These are phyloP conservation scores for Cylas formicarius DNA, from an alignment of 1,140 invertebrate species.

Conservation along the genomic window DNA sequence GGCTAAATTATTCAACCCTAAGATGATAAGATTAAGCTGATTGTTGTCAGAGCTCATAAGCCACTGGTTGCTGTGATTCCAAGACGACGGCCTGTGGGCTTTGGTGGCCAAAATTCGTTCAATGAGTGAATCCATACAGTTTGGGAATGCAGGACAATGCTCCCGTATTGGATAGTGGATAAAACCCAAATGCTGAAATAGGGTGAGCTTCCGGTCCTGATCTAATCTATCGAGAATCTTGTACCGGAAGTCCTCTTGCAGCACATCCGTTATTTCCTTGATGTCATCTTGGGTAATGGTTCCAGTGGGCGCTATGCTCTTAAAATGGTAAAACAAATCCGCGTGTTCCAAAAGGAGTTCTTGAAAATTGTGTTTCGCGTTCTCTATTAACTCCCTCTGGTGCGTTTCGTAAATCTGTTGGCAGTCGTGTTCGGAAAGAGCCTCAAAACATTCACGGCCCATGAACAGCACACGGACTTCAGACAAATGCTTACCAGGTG, in stretches of 20 bases:
- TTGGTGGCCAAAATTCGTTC: conserved; percentile 67
- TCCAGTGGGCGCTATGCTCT: conserved; percentile 79
- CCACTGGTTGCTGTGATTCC: conserved; percentile 62
- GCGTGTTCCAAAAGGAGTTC: conserved; percentile 91
- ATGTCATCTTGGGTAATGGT: conserved; percentile 92
- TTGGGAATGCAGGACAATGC: conserved; percentile 83
- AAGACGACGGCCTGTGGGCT: conserved; percentile 60
- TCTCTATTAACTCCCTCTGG: conserved; percentile 85
- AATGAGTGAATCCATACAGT: conserved; percentile 84
- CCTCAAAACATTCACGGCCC: conserved; percentile 91
- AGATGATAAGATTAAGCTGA: conserved; percentile 65
- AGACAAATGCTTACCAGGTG: conserved; percentile 83
- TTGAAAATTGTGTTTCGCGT: conserved; percentile 88
- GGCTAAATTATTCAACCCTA: conserved; percentile 70
- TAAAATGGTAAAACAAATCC: conserved; percentile 90
- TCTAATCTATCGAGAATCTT: conserved; percentile 88
- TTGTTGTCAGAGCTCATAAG: conserved; percentile 59
- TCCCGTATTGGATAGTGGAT: conserved; percentile 91
- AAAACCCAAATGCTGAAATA: conserved; percentile 93
- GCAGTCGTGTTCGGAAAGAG: conserved; percentile 82
- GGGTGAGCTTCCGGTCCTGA: conserved; percentile 87
- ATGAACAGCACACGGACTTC: conserved; percentile 92
- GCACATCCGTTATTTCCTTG: conserved; percentile 84
- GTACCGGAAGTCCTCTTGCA: conserved; percentile 89
- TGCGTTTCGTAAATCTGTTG: conserved; percentile 91